A percentile compares a stretch with the other conserved stretches of the same genome.
Conservation (phyloP, 1,140 invertebrate genomes). For the Brevipalpus yothersi region DNA sequence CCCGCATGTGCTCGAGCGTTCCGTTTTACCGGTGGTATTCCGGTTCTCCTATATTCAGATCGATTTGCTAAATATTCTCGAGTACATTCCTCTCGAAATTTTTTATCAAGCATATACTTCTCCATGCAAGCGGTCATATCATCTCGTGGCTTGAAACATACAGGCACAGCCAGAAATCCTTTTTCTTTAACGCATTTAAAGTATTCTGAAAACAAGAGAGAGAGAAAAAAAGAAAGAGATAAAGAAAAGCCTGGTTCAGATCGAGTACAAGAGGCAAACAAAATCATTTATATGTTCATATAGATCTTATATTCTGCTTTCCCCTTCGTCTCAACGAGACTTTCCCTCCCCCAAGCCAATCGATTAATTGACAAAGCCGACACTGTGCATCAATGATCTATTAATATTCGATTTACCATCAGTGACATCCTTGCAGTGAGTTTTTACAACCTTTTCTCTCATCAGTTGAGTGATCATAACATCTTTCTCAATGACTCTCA, state of each 20-base stretch:
- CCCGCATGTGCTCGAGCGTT: constrained; percentile 8
- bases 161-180: constrained; percentile 37
- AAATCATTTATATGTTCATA: not conserved
- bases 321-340: not conserved
- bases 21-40: constrained; percentile 31
- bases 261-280: not conserved
- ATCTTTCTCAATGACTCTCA: constrained; percentile 58
- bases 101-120: constrained; percentile 39
- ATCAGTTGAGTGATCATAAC: constrained; percentile 61
- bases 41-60: constrained; percentile 49
- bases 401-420: constrained; percentile 19
- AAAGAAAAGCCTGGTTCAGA: not conserved
- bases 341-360: no score
- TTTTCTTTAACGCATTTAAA: constrained; percentile 43
- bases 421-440: constrained; percentile 47
- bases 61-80: constrained; percentile 54
- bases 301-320: not conserved
- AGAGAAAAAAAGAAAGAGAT: not conserved
- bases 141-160: constrained; percentile 42
- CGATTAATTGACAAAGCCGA: not conserved
- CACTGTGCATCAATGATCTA: not conserved
- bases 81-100: constrained; percentile 42
- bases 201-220: constrained; percentile 23
- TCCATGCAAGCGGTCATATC: constrained; percentile 38
- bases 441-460: constrained; percentile 41